Conservation (phyloP, 64 coral and sea anemone genomes). For the Montipora sp. region DNA sequence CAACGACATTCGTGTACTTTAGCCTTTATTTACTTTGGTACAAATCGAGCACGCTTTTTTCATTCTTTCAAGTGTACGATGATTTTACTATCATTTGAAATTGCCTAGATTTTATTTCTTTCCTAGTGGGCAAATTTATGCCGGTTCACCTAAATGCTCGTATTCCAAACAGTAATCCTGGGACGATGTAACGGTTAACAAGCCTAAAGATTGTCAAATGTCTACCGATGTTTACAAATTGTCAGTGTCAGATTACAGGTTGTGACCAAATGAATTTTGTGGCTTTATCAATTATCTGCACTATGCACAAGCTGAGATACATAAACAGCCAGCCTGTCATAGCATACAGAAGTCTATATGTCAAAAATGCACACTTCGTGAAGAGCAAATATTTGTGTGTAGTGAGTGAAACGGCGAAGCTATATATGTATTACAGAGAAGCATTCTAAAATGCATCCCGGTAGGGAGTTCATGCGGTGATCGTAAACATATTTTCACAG, state of each 20-base stretch:
- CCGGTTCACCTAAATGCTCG: not conserved
- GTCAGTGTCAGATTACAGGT: not conserved
- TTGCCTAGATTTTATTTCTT: not conserved
- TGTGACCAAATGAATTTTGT: not conserved
- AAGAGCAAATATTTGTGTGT: slow-evolving; percentile 22
- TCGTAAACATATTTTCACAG: not conserved
- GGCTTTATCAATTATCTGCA: slow-evolving; percentile 10
- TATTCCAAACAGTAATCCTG: not conserved
- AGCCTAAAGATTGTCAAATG: too few species aligned
- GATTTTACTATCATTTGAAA: too few species aligned
- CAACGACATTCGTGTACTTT: not conserved
- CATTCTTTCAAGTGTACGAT: too few species aligned
- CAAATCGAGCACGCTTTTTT: not conserved
- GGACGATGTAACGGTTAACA: not conserved
- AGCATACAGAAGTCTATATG: slow-evolving; percentile 14
- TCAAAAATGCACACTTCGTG: slow-evolving; percentile 11
- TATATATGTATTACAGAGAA: not conserved
- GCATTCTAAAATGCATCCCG: slow-evolving; percentile 13
- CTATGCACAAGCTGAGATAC: not conserved
- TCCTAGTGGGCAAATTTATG: not conserved
- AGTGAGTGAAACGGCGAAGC: not conserved
- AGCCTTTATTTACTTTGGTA: not conserved
- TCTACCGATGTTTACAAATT: slow-evolving; percentile 4
- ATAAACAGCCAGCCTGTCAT: not conserved
- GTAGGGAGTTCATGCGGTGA: slow-evolving; percentile 3